Evolutionary conservation across 2,797 vertebrate species (phyloP), one percentile per base, ranked within the genome.

Genomic region (Anniella stebbinsi): DNA sequence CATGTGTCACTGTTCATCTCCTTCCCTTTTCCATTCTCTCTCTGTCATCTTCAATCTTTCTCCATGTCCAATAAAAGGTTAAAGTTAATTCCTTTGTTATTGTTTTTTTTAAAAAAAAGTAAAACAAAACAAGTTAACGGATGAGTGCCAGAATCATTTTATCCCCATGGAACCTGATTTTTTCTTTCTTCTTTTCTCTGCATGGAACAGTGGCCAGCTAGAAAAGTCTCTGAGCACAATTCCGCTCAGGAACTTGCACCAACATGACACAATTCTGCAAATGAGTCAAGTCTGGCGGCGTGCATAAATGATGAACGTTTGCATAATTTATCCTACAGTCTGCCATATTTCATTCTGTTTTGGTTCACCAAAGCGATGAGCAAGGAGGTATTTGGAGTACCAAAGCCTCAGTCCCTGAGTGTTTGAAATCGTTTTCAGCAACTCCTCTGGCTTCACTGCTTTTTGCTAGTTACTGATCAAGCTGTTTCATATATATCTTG

Each of bases 61-160:
- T 60, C 33, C 21, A 3, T 57, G 72, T 18, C 78, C 84, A 63
- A 84, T 80, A 84, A 84, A 84, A 92, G 88, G 38, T 84, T 78
- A 93, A 89, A 92, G 76, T 63, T 90, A 75, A 8, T 90, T 91
- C 92, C 86, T 87, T 84, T 45, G 4, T 84, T 89, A 1, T 67
- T 84, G 41, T 45, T 77, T 45, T 80, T 33, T 45, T 80, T 33
- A 80, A 45, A 89, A n/a, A 36, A 77, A 10, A 36, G 12, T 23
- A 15, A 60, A 25, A n/a, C 25, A 45, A 89, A 70, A 45, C 82
- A 25, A 38, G 36, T 76, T 66, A 85, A 51, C 86, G 30, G 6
- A 41, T 90, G 86, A 86, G 84, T 91, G 80, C 38, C 92, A 87
- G 82, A 69, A 41, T 84, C 88, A 73, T 66, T 87, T 48, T 75